Evolutionary conservation across 2,113 vertebrate genomes (phyloP), one percentile per base, ranked within the genome.

Genomic region (Natator depressus): DNA sequence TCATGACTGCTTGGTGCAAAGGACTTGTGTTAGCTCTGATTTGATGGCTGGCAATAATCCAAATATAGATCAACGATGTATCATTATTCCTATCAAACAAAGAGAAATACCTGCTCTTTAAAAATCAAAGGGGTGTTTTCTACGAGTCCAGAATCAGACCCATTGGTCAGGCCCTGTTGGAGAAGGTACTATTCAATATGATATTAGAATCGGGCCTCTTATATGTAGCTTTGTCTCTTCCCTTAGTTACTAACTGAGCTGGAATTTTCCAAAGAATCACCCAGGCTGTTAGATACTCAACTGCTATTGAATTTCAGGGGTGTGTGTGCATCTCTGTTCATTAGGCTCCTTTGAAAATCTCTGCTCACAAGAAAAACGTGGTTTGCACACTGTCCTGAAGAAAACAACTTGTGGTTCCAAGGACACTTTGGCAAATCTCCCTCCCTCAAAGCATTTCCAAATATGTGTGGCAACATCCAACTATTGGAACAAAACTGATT

Each of bases 51-150:
- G 91, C 87, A 83, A 92, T 89, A 96, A 95, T 88, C 54, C 79
- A 93, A 95, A 88, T 59, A 59, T 95, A 94, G 94, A 89, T 96
- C 94, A 96, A 96, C 95, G 94, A 92, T 88, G 55, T 88, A 94
- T 62, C 0, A 0, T 78, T 85, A 53, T 89, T 92, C 75, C 81
- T 84, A 90, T 85, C 57, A 95, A 51, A 79, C 89, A 69, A 69
- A 38, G 11, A 24, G 82, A 96, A 94, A 83, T 0, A 95, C 94
- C 72, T 91, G 19, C 19, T 89, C 85, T 84, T 72, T 57, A 27
- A 94, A 94, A 97, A 91, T 91, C 92, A 93, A 88, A 75, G 57
- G 75, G 78, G 49, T 62, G n/a, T 83, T n/a, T 90, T 96, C 93
- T 88, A 2, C 42, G 38, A 94, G 24, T 62, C 84, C 92, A 92